A percentile compares a stretch with the other conserved stretches of the same genome.
phyloP scores from a whole-genome alignment of 2,797 vertebrate species.

The Miichthys miiuy region DNA sequence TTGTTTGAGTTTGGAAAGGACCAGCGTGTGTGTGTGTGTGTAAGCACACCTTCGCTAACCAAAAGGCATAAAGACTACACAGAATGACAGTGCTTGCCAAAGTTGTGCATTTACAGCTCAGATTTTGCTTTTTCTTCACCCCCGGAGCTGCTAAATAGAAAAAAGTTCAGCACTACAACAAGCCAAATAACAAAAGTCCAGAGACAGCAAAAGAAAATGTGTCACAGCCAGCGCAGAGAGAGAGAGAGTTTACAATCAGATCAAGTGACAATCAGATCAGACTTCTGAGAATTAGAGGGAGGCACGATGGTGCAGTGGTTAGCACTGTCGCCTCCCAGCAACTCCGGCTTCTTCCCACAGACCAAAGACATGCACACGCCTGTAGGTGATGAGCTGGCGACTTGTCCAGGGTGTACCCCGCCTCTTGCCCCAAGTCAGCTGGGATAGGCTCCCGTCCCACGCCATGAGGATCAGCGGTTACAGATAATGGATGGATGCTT shows the following conservation, averaged over 20 bases:
- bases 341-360: too few relatives aligned
- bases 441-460: too few relatives aligned
- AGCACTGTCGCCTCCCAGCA: too few relatives aligned
- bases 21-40: conserved; percentile 1
- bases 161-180: neutral
- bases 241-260: neutral
- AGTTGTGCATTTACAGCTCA: conserved; percentile 1
- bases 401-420: too few relatives aligned
- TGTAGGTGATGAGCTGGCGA: too few relatives aligned
- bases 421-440: too few relatives aligned
- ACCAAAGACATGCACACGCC: too few relatives aligned
- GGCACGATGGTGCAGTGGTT: too few relatives aligned
- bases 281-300: neutral
- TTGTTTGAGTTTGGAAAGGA: conserved; percentile 19
- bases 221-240: neutral
- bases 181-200: neutral
- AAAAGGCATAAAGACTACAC: conserved; percentile 12
- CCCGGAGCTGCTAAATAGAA: conserved; percentile 12
- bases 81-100: conserved; percentile 13
- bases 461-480: too few relatives aligned
- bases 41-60: conserved; percentile 6
- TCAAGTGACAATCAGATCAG: neutral
- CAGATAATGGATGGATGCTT: too few relatives aligned
- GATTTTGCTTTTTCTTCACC: conserved; percentile 4
- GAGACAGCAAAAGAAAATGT: neutral